Base-by-base conservation (phyloP, 2,888 invertebrate species). In the Drosophila helvetica region DNA sequence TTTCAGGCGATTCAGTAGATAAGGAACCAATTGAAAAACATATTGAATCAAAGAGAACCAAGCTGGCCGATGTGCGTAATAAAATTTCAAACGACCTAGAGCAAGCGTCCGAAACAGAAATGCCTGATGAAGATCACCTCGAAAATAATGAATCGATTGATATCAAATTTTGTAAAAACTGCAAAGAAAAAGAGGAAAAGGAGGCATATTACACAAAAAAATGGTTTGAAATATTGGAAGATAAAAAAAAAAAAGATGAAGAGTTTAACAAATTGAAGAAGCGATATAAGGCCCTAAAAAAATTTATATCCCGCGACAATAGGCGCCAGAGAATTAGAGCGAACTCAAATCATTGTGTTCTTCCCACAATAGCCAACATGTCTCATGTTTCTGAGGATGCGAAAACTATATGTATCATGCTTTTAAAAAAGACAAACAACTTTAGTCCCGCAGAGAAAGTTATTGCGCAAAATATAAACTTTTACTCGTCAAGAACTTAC, bases 391-490 rank as follows among this genome's bases (percentile, higher is more conserved):
- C 38, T 7, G 1, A 15, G 38, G 38, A 38, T 2, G n/a, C 15
- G 7, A 38, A 38, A 4, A n/a, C 38, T 7, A 38, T 38, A 38
- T 38, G 15, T 15, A 38, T n/a, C 6, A 38, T 38, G 38, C 38
- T 38, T 7, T 38, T 38, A n/a, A 38, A 38, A 38, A 15, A n/a
- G 38, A 7, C 38, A 7, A 1, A 6, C 0, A 38, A 1, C 15
- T 38, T 38, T 38, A 38, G 2, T 3, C 38, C 38, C n/a, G n/a
- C 15, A 7, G 15, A 82, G 77, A 82, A 79, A 79, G 77, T 77
- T 69, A 74, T 65, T 81, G 79, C 77, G 56, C 79, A 65, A 54
- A 30, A 30, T 3, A 3, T 30, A 1, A 3, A 10, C 10, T 30
- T 30, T 1, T 30, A 30, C 30, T 30, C 30, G 10, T 9, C 9